phyloP scores from a whole-genome alignment of 2,113 vertebrate species.

The Leptobrachium leishanense region DNA sequence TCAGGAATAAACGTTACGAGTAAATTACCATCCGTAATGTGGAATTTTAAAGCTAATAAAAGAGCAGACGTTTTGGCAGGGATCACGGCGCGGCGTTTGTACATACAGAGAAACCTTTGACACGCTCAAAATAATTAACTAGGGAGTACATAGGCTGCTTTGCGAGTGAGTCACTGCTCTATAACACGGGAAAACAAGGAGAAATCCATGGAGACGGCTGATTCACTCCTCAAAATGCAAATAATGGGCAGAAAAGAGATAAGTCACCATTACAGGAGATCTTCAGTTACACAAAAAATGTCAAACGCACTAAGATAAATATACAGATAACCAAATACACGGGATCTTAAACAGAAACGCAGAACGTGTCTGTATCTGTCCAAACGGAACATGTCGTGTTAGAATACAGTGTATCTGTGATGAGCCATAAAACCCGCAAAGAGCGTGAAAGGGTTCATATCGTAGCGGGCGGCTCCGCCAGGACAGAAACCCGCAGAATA shows the following conservation, averaged over 20 bases:
- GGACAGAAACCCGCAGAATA: too few species aligned
- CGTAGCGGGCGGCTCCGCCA: too few species aligned
- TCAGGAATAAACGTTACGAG: too few species aligned
- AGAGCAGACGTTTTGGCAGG: background rate
- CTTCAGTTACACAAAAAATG: background rate
- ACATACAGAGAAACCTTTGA: constrained; percentile 29
- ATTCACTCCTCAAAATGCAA: constrained; percentile 22
- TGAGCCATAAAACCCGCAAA: too few species aligned
- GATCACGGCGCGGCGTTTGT: background rate
- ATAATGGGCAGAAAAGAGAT: background rate
- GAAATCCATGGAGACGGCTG: constrained; percentile 22
- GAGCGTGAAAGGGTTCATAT: too few species aligned
- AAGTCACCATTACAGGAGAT: background rate
- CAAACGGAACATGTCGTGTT: too few species aligned
- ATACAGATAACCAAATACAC: too few species aligned
- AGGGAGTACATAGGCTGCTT: background rate
- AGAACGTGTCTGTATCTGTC: too few species aligned
- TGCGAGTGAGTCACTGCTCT: background rate
- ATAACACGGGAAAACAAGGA: constrained; percentile 26
- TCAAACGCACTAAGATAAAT: too few species aligned
- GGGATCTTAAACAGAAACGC: too few species aligned
- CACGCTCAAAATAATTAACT: background rate
- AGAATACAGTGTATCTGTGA: too few species aligned
- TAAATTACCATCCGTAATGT: too few species aligned
- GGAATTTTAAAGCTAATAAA: background rate